Evolutionary conservation across 2,797 vertebrate species (phyloP), one percentile per base, ranked within the genome.

Genomic region (Lepilemur septentrionalis): DNA sequence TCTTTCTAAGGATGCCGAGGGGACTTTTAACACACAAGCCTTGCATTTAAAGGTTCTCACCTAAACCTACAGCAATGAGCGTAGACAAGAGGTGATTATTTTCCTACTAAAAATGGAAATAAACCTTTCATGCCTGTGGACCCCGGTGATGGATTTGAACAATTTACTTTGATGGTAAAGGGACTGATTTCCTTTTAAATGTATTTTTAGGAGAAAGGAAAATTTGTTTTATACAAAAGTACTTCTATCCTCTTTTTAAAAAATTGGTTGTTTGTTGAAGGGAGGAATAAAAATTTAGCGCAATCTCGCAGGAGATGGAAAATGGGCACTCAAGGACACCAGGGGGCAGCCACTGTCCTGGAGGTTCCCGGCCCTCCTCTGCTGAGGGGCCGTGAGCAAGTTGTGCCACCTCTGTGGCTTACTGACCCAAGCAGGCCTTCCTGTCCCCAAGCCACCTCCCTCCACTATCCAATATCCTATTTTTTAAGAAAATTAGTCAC

Each of bases 281-380:
- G 2, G 23, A 50, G 30, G 41, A 28, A 15, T 12, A 30, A 91
- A 65, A 22, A 9, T 15, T 2, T 8, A 38, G 25, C 7, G 59
- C 2, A 4, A 17, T 22, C 9, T 89, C 43, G 8, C 2, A 23
- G 38, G 35, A 2, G 15, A 23, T 12, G 18, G 17, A 20, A 3
- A 6, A 5, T 1, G 2, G 28, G 57, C 9, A 1, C 17, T 41
- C 22, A 41, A 14, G 20, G 32, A n/a, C 32, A 83, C 20, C 57
- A 57, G 4, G 0, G 18, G 5, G 0, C 10, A 52, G 7, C 4
- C 46, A 5, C 9, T 0, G 12, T 5, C 46, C 23, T 61, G 10
- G 11, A 69, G 9, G 67, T 10, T 15, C 9, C 1, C 3, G 23
- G 20, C 12, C 35, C 30, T 32, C 25, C n/a, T 50, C 4, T 3